Evolutionary conservation across 2,888 invertebrate species (phyloP), one percentile per base, ranked within the genome.

Genomic region (Bellardia bayeri): DNA sequence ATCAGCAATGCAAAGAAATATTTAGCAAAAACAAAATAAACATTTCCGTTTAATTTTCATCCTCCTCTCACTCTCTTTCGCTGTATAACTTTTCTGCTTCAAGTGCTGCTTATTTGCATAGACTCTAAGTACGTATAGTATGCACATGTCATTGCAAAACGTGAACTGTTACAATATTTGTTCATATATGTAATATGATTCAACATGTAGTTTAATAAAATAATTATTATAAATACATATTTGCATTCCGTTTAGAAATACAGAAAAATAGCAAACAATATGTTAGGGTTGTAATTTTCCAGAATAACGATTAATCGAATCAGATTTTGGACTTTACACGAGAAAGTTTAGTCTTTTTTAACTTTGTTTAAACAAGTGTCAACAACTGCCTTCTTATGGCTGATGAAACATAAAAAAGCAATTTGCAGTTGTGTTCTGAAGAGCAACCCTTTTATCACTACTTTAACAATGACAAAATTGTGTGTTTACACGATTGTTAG

Each of bases 131-230:
- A n/a, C n/a, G n/a, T n/a, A 13, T 13, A 45, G 1, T 40, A 33
- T 64, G 66, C 64, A 76, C 76, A 76, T 54, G 63, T 33, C 51
- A 30, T n/a, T 76, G 75, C 45, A 54, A 54, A 51, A 64, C 64
- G 51, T 76, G 64, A n/a, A 33, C 33, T 49, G 45, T 23, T 23
- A 23, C 1, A 49, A 51, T 16, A 72, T 45, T 45, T 11, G 11
- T 45, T 11, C 45, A 45, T 45, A 45, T 45, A n/a, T n/a, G n/a
- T n/a, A 54, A 54, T 54, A 16, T n/a, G n/a, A n/a, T n/a, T 54
- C 8, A 16, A 16, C 16, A n/a, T 14, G 14, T 7, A 8, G 8
- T n/a, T 8, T 54, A 6, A 45, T 64, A 75, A 51, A 75, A 75
- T 51, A 64, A 42, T 33, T 61, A 61, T 61, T 23, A 9, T n/a